Evolutionary conservation across 2,888 invertebrate genomes (phyloP), one percentile per base, ranked within the genome.

Genomic region (Leptinotarsa juncta): DNA sequence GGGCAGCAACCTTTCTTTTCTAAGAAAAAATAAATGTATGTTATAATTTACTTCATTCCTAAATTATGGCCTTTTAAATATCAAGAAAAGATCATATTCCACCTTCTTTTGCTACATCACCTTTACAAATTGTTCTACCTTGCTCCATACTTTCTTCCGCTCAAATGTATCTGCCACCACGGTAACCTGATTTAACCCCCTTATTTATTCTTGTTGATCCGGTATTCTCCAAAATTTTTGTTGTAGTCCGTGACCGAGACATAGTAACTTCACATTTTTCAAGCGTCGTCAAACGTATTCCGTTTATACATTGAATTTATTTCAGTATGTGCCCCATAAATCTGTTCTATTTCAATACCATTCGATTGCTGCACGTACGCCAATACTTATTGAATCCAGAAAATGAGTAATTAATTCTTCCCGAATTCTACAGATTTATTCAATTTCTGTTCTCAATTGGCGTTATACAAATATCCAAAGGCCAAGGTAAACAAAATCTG

Each of bases 391-490:
- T 14, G 62, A 62, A 62, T 42, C 15, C 32, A 4, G 14, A 57
- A 65, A 66, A 66, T 65, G 18, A 66, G 26, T 53, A 15, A 49
- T 67, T 51, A 51, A 67, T 67, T 49, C 32, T 53, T 53, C 26
- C 16, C 42, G 5, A 15, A 18, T 16, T 32, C 32, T 49, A 57
- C 57, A 48, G 69, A 60, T 69, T 69, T 69, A 69, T 69, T 16
- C 57, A 20, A 57, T 20, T 57, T 32, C 55, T 69, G 69, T 69
- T 69, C 57, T 60, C 60, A 57, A 49, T 20, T 57, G n/a, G 23
- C 69, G n/a, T 42, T 62, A n/a, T 42, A 62, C 62, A 62, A 62
- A 62, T 42, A 62, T n/a, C 16, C 62, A 42, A n/a, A 32, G 7
- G 32, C 62, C 62, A 62, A 32, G n/a, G 42, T 62, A 62, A 62